Evolutionary conservation across 2,113 vertebrate genomes (phyloP).

Genomic region (Bos javanicus): DNA sequence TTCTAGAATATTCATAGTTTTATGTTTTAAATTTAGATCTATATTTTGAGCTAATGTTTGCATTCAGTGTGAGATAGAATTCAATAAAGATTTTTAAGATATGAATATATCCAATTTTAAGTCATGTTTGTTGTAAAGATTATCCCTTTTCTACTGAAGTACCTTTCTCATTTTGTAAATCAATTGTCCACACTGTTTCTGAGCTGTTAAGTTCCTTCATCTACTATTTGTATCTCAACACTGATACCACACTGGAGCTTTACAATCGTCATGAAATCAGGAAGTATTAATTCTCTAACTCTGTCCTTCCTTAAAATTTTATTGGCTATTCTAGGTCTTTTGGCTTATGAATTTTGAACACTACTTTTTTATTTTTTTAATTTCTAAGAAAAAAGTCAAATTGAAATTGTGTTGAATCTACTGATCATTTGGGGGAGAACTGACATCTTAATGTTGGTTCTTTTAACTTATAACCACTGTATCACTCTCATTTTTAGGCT

Average conservation of each 20-base stretch:
- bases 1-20: background rate
- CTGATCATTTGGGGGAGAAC: background rate
- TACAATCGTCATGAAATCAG: background rate
- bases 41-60: background rate
- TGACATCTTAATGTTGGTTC: background rate
- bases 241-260: background rate
- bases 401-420: background rate
- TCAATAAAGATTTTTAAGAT: background rate
- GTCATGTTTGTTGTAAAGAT: background rate
- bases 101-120: background rate
- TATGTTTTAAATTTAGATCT: background rate
- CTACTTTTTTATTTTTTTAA: background rate
- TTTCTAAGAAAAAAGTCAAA: background rate
- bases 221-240: background rate
- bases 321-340: background rate
- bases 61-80: background rate
- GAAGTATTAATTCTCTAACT: background rate
- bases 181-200: background rate
- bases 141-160: background rate
- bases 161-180: background rate
- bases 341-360: background rate
- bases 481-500: background rate
- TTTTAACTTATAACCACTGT: background rate
- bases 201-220: background rate
- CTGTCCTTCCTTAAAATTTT: background rate